Percentiles rank a stretch among this genome's conserved stretches.
Conservation (phyloP, 2,113 vertebrate genomes). For the Pogonocichla stellata region DNA sequence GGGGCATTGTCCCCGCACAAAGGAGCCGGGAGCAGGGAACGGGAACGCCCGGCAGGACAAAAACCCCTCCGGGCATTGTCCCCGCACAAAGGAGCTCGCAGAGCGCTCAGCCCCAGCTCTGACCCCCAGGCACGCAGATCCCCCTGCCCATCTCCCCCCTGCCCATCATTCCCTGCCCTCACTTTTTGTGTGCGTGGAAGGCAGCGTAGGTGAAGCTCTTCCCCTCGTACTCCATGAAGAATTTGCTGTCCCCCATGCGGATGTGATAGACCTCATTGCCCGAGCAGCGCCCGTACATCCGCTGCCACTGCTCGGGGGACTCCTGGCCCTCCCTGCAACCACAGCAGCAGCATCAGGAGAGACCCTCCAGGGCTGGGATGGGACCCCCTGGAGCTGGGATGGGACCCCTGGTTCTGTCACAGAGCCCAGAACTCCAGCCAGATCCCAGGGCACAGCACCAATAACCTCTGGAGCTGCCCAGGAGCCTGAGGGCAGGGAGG, state of each 20-base stretch:
- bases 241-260: slow-evolving; percentile 94
- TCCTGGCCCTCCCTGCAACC: slow-evolving; percentile 88
- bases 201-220: slow-evolving; percentile 97
- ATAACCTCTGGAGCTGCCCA: accelerated
- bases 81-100: accelerated
- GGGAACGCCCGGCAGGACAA: background rate
- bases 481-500: background rate
- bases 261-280: slow-evolving; percentile 97
- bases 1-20: accelerated
- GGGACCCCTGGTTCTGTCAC: accelerated
- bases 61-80: background rate
- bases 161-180: background rate
- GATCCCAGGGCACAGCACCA: background rate
- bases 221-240: slow-evolving; percentile 94
- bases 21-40: accelerated
- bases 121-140: accelerated
- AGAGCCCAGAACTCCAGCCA: background rate
- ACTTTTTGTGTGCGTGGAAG: slow-evolving; percentile 98
- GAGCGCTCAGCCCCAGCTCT: background rate
- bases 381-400: background rate
- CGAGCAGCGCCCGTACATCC: slow-evolving; percentile 92
- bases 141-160: no score
- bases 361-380: background rate
- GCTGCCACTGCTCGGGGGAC: slow-evolving; percentile 95
- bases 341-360: background rate